A percentile compares a stretch with the other conserved stretches of the same genome.
These are phyloP conservation scores for Coptotermes formosanus DNA, from an alignment of 1,140 invertebrate genomes.

Conservation along the genomic window DNA sequence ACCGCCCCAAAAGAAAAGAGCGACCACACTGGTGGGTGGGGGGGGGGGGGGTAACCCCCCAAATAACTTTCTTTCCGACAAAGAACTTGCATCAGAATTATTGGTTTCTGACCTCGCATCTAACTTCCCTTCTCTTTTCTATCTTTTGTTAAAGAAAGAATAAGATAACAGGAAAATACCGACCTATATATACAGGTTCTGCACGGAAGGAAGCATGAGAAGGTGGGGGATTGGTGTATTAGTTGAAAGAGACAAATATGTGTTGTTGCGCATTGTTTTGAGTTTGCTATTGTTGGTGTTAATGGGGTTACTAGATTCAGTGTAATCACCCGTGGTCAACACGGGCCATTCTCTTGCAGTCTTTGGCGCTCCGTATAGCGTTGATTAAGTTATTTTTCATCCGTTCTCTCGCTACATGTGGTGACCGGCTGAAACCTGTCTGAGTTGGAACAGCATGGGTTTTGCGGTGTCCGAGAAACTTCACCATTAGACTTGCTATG, in stretches of 20 bases:
- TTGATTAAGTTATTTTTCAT: conserved; percentile 14
- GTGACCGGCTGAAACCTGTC: background rate
- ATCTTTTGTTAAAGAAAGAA: background rate
- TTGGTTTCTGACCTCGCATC: conserved; percentile 19
- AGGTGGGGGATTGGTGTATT: background rate
- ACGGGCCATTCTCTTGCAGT: background rate
- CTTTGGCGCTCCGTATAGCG: background rate
- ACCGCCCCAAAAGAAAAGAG: background rate
- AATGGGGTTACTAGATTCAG: background rate
- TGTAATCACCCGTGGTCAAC: background rate
- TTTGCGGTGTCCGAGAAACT: no score
- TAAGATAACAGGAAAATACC: background rate
- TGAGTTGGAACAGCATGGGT: background rate
- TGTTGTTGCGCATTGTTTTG: background rate
- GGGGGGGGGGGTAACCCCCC: background rate
- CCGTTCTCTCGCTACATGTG: background rate
- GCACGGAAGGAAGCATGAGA: background rate
- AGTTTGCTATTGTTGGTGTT: background rate
- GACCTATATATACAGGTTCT: background rate
- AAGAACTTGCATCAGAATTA: conserved; percentile 23
- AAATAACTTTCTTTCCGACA: conserved; percentile 16
- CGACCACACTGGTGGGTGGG: background rate
- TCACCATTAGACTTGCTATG: no score
- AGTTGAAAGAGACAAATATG: conserved; percentile 2
- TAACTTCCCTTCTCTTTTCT: background rate